Base-by-base conservation (phyloP, 2,888 invertebrate genomes). In the Drosophila neotestacea region DNA sequence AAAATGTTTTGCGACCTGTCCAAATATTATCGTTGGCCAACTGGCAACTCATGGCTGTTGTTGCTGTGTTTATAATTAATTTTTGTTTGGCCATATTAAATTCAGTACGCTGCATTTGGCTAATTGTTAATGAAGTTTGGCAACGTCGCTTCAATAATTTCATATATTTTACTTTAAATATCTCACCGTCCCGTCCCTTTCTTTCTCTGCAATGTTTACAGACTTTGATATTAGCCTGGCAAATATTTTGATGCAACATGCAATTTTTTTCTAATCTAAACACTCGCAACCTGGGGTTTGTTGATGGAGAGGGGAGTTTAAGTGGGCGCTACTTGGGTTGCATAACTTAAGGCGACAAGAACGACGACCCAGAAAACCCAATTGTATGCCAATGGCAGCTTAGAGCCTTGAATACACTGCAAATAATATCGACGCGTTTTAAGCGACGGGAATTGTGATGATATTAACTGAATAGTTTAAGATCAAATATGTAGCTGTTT, bases 171-270 rank as follows among this genome's bases (percentile, higher is more conserved):
- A 62, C 4, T 7, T 32, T 30, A 1, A 0, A 16, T 30, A 5
- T 22, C 6, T 22, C 28, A 16, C 1, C 7, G 16, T 16, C 10
- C 27, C 6, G 1, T 6, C n/a, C 13, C 44, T 39, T 4, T 41
- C 44, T 51, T 11, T 1, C 32, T 44, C 22, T 63, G 36, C n/a
- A 28, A 32, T 58, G 22, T 9, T 13, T 16, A 16, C 32, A 30
- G 30, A 36, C 48, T 54, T 13, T 54, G 58, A 68, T 66, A 82
- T 82, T 70, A 60, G 73, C 64, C 46, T 55, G 65, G 78, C 46
- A 88, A 89, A 88, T 89, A 85, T 85, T 87, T 89, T 77, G 81
- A 83, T 83, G 88, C 84, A 85, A 75, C 86, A 85, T 78, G 84
- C 89, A 85, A 83, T 90, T 90, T 84, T 75, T 54, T 64, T 28